These are phyloP conservation scores for Pinna nobilis DNA, from an alignment of 1,140 invertebrate species.

Conservation along the genomic window DNA sequence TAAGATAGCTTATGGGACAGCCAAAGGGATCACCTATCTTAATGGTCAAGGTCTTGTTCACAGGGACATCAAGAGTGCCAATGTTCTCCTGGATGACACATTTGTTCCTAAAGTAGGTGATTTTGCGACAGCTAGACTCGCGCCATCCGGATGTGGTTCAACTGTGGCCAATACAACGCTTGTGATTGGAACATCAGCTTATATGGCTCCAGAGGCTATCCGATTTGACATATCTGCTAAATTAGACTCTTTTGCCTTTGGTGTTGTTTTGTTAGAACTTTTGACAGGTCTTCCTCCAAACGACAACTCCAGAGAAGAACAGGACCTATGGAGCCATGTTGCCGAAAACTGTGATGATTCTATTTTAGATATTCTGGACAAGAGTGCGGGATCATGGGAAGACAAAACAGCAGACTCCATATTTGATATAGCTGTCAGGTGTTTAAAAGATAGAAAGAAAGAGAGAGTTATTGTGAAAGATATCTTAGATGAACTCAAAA, in stretches of 20 bases:
- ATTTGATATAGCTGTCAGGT: conserved; percentile 44
- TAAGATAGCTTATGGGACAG: conserved; percentile 79
- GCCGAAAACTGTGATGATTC: conserved; percentile 46
- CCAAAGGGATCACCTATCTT: conserved; percentile 79
- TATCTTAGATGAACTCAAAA: conserved; percentile 52
- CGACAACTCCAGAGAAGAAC: conserved; percentile 53
- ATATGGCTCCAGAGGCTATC: conserved; percentile 85
- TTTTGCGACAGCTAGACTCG: conserved; percentile 82
- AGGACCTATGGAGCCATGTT: conserved; percentile 54
- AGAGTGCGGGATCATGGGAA: conserved; percentile 46
- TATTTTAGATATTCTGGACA: conserved; percentile 36
- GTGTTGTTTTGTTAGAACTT: conserved; percentile 77
- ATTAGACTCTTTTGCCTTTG: conserved; percentile 86
- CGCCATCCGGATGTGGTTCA: conserved; percentile 71
- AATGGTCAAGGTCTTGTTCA: conserved; percentile 82
- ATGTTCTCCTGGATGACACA: conserved; percentile 82
- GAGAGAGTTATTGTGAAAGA: conserved; percentile 46
- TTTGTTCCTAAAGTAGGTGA: conserved; percentile 83
- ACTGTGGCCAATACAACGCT: conserved; percentile 75
- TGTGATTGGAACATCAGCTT: conserved; percentile 82
- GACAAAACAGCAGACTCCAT: conserved; percentile 40
- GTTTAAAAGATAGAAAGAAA: conserved; percentile 47
- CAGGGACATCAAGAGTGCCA: conserved; percentile 86
- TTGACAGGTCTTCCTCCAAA: conserved; percentile 58
- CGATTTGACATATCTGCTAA: conserved; percentile 82